A percentile compares a stretch with the other conserved stretches of the same genome.
These are phyloP conservation scores for Lutraria rhynchaena DNA, from an alignment of 1,140 invertebrate species.

Conservation along the genomic window DNA sequence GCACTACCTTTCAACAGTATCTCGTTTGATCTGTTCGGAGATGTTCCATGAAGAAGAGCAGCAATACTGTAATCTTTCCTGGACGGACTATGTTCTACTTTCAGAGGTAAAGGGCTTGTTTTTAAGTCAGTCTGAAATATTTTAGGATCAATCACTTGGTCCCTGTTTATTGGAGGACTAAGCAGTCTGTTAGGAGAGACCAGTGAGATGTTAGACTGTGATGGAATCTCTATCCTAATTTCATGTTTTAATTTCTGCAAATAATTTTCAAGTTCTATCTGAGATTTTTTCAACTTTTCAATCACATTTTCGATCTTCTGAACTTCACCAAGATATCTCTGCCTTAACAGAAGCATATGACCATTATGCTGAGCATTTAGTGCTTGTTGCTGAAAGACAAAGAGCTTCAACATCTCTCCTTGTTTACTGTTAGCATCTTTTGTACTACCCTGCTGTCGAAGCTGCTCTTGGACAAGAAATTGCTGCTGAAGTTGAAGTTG, in stretches of 20 bases:
- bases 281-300: neutral
- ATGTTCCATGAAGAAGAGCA: constrained; percentile 1
- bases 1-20: too few species aligned
- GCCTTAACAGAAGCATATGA: neutral
- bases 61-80: constrained; percentile 49
- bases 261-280: neutral
- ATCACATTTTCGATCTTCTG: neutral
- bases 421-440: neutral
- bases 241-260: neutral
- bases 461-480: constrained; percentile 34
- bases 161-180: too few species aligned
- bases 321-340: neutral
- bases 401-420: constrained; percentile 39
- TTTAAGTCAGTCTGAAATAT: too few species aligned
- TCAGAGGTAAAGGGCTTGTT: too few species aligned
- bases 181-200: too few species aligned
- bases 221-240: neutral
- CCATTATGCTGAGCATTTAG: constrained; percentile 33
- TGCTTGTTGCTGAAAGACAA: constrained; percentile 49
- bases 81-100: neutral
- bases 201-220: too few species aligned
- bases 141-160: too few species aligned
- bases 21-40: constrained; percentile 7
- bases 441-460: neutral
- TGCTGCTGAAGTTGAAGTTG: constrained; percentile 41